A percentile compares a stretch with the other conserved stretches of the same genome.
These are phyloP conservation scores for Leucoma salicis DNA, from an alignment of 2,888 invertebrate genomes.

Conservation along the genomic window DNA sequence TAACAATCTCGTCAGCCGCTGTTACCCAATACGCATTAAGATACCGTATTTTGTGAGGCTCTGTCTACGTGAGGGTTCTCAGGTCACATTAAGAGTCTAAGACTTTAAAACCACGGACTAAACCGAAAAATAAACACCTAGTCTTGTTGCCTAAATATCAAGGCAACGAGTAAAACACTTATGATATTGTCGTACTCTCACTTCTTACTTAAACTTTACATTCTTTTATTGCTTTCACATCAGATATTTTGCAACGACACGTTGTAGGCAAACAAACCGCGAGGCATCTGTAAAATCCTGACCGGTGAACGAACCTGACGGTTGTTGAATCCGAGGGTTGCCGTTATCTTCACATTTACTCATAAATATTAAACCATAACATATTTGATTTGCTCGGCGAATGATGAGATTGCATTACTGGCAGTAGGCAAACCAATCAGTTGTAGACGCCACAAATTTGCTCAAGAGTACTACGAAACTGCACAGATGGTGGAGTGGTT, in stretches of 20 bases:
- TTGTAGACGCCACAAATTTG: too few species aligned
- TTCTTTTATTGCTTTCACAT: constrained; percentile 30
- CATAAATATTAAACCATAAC: too few species aligned
- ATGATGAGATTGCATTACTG: too few species aligned
- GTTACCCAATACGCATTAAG: constrained; percentile 1
- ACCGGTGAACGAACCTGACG: too few species aligned
- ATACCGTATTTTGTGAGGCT: constrained; percentile 7
- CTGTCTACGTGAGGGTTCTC: constrained; percentile 24
- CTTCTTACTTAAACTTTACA: constrained; percentile 25
- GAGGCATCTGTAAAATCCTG: constrained; percentile 14
- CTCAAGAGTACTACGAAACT: too few species aligned
- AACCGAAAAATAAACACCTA: neutral
- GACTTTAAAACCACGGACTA: neutral
- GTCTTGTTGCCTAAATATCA: neutral
- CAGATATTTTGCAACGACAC: constrained; percentile 30
- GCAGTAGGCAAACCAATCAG: too few species aligned
- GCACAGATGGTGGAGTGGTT: too few species aligned
- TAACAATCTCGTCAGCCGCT: constrained; percentile 1
- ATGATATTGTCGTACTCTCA: neutral
- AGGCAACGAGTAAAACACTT: neutral
- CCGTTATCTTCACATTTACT: neutral
- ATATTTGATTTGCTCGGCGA: too few species aligned
- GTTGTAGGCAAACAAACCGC: constrained; percentile 27
- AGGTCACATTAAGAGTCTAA: constrained; percentile 12
- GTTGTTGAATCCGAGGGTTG: too few species aligned